Base-by-base conservation (phyloP, 2,113 vertebrate genomes). In the Megaleporinus macrocephalus region DNA sequence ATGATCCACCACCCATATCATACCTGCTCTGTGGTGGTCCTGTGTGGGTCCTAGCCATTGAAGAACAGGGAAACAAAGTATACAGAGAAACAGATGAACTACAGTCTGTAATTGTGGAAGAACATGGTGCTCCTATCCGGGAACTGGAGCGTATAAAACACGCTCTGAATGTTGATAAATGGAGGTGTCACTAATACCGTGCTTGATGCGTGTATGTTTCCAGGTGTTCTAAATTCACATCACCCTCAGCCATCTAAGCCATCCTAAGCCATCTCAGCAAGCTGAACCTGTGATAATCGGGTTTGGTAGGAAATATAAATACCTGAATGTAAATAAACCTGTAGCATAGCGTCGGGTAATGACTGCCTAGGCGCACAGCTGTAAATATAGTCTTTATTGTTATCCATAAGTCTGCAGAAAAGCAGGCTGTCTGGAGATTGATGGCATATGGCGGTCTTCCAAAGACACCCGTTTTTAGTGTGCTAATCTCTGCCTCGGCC, bases 391-490 rank as follows among this genome's bases (percentile, higher is more conserved):
- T 87, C 87, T 87, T 89, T 77, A 88, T 88, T 89, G 85, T 86
- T 83, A 80, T 69, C 73, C 73, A 80, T 90, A 82, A 89, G 84
- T 69, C 82, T 77, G 89, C 73, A 88, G 91, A 87, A 76, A 57
- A 83, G 86, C 81, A 74, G 83, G 47, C 79, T 61, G 80, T 89
- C 79, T 86, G 76, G 66, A 79, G 85, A 91, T 63, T 84, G 83
- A 79, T 41, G 80, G 76, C 88, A 90, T 79, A 80, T 86, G 89
- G 88, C 85, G 77, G 80, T 78, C 65, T 81, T 89, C 89, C 88
- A 84, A 70, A 73, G 78, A 77, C 73, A 85, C 86, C 90, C 74
- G 74, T 89, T 92, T 88, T 78, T 90, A 90, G 90, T 89, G 90
- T 87, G 87, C 84, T 88, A 88, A 89, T 72, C 87, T 53, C 85